phyloP scores from a whole-genome alignment of 2,113 vertebrate species.

The Lagopus muta region DNA sequence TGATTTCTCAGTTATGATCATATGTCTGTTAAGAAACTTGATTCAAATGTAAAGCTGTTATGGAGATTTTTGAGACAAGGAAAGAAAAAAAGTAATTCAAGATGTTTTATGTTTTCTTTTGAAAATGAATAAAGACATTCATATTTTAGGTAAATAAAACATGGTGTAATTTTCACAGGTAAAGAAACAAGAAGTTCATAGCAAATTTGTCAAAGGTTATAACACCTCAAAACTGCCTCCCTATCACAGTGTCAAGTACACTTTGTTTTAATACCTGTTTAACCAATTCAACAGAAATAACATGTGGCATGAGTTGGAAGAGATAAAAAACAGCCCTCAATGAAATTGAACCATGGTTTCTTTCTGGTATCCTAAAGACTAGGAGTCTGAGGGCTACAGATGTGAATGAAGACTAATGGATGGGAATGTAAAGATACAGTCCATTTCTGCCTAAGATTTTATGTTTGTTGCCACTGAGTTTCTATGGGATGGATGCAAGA shows the following conservation, averaged over 20 bases:
- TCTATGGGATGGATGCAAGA: background rate
- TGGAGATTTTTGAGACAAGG: conserved; percentile 39
- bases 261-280: background rate
- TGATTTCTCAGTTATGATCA: conserved; percentile 64
- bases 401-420: background rate
- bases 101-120: background rate
- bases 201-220: background rate
- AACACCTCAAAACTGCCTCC: background rate
- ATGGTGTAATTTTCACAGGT: background rate
- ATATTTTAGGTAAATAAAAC: background rate
- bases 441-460: conserved; percentile 14
- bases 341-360: background rate
- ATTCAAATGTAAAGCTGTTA: conserved; percentile 51
- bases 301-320: background rate
- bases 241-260: background rate
- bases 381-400: background rate
- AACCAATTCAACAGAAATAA: background rate
- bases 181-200: background rate
- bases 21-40: conserved; percentile 71
- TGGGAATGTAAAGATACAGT: background rate
- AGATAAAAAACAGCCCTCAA: background rate
- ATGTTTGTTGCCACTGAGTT: background rate
- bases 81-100: conserved; percentile 28
- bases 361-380: conserved; percentile 8
- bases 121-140: conserved; percentile 19